A percentile compares a stretch with the other conserved stretches of the same genome.
These are phyloP conservation scores for Cyprinella venusta DNA, from an alignment of 2,797 vertebrate species.

Conservation along the genomic window DNA sequence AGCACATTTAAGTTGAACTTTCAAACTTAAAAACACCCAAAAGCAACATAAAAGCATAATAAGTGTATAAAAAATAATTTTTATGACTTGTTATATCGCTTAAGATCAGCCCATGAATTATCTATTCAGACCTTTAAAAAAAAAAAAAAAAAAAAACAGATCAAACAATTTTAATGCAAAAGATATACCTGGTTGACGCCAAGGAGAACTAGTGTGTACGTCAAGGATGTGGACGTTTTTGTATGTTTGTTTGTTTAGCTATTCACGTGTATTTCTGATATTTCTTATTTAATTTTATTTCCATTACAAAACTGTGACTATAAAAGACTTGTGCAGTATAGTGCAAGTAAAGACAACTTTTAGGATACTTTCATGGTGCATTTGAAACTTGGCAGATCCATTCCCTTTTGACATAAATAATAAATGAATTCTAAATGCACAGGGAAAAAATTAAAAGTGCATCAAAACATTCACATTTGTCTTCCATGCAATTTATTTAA, in stretches of 20 bases:
- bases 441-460: background rate
- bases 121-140: background rate
- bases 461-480: background rate
- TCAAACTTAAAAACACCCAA: background rate
- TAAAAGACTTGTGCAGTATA: background rate
- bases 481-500: background rate
- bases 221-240: background rate
- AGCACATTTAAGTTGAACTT: background rate
- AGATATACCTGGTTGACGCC: background rate
- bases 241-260: background rate
- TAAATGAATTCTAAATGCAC: background rate
- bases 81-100: no score
- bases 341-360: background rate
- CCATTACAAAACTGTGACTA: background rate
- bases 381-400: background rate
- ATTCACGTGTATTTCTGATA: background rate
- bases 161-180: background rate
- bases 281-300: background rate
- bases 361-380: background rate
- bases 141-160: background rate
- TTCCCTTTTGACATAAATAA: background rate
- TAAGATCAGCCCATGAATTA: background rate
- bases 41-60: background rate
- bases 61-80: no score
- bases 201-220: background rate